Evolutionary conservation across 1,140 invertebrate genomes (phyloP).

Genomic region (Pogonognathellus flavescens): DNA sequence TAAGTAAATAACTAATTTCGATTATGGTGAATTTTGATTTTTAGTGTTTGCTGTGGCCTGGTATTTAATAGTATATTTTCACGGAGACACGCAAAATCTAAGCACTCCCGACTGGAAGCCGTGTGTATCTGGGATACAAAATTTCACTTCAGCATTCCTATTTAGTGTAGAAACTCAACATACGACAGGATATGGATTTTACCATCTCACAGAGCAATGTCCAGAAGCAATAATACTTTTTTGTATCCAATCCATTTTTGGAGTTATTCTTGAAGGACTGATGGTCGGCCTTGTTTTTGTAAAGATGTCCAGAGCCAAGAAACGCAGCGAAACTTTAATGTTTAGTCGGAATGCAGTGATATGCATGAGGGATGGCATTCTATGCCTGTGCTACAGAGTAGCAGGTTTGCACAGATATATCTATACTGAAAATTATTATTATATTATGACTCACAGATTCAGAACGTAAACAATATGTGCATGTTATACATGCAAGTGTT

Average conservation of each 20-base stretch:
- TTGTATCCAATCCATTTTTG: constrained; percentile 59
- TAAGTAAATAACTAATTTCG: background rate
- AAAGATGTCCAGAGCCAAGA: constrained; percentile 88
- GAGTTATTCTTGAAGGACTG: constrained; percentile 67
- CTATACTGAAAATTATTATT: too few species aligned
- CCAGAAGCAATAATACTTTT: constrained; percentile 52
- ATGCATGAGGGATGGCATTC: constrained; percentile 85
- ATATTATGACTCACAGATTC: too few species aligned
- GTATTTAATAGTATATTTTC: constrained; percentile 54
- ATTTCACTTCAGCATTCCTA: constrained; percentile 55
- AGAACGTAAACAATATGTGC: too few species aligned
- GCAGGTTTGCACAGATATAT: constrained; percentile 88
- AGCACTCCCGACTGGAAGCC: constrained; percentile 48
- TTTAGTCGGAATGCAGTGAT: constrained; percentile 92
- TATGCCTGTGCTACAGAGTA: constrained; percentile 85
- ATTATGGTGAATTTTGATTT: constrained; percentile 4
- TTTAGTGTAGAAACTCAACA: constrained; percentile 62
- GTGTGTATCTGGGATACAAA: constrained; percentile 56
- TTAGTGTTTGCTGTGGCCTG: constrained; percentile 57
- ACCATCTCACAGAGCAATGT: constrained; percentile 58
- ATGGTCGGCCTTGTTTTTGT: constrained; percentile 91
- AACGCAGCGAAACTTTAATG: constrained; percentile 89
- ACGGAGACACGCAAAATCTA: constrained; percentile 45
- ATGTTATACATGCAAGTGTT: too few species aligned
- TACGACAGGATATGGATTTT: constrained; percentile 61